Conservation (phyloP, 2,797 vertebrate genomes). For the Erpetoichthys calabaricus region DNA sequence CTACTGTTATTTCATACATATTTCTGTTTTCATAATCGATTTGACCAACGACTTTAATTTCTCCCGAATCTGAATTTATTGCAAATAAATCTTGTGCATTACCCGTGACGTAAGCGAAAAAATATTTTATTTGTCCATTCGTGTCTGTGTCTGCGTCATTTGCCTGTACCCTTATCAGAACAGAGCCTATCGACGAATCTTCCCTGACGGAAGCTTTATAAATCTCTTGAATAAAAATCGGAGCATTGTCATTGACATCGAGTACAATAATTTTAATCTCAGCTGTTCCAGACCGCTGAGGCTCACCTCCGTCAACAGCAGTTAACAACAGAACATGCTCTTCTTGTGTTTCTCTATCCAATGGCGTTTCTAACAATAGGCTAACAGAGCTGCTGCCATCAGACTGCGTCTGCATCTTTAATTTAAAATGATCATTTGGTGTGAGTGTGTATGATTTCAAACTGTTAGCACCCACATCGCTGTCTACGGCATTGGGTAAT, state of each 20-base stretch:
- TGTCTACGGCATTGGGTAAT: slow-evolving; percentile 38
- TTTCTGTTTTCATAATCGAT: slow-evolving; percentile 32
- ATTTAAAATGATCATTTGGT: slow-evolving; percentile 25
- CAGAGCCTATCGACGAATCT: slow-evolving; percentile 29
- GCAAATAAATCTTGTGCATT: slow-evolving; percentile 8
- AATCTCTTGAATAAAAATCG: slow-evolving; percentile 36
- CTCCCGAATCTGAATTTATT: slow-evolving; percentile 22
- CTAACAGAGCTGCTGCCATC: slow-evolving; percentile 29
- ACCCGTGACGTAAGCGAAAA: slow-evolving; percentile 21
- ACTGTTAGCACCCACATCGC: slow-evolving; percentile 34
- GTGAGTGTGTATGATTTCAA: slow-evolving; percentile 33
- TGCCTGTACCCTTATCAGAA: slow-evolving; percentile 21
- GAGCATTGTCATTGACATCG: slow-evolving; percentile 51
- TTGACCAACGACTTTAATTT: slow-evolving; percentile 17
- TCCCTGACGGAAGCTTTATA: slow-evolving; percentile 42
- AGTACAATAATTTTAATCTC: slow-evolving; percentile 39
- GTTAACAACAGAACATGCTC: slow-evolving; percentile 30
- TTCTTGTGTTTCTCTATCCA: slow-evolving; percentile 35
- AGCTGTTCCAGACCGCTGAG: slow-evolving; percentile 36
- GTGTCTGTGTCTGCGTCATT: slow-evolving; percentile 38
- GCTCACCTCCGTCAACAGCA: slow-evolving; percentile 46
- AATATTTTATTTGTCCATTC: slow-evolving; percentile 44
- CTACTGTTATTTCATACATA: slow-evolving; percentile 38
- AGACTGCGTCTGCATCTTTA: slow-evolving; percentile 20
- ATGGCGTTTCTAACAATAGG: slow-evolving; percentile 31